These are phyloP conservation scores for Cottoperca gobio DNA, from an alignment of 2,797 vertebrate species.

Conservation along the genomic window DNA sequence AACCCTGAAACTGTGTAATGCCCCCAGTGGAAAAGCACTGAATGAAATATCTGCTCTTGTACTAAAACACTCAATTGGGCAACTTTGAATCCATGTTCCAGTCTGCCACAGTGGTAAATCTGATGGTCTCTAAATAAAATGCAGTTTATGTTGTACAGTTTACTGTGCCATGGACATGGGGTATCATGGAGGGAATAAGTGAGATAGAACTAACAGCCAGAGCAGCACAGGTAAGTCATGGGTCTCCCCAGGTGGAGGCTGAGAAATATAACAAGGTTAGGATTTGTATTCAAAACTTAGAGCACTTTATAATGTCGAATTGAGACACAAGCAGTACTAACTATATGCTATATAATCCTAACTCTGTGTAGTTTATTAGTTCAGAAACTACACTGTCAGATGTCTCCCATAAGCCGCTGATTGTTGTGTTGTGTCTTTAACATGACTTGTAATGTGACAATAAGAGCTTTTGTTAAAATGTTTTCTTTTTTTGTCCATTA, in stretches of 20 bases:
- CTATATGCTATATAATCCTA: too few species aligned
- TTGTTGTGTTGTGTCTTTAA: neutral
- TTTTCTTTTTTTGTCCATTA: neutral
- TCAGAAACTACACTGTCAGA: neutral
- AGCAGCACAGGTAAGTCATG: slow-evolving; percentile 5
- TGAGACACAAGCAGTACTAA: too few species aligned
- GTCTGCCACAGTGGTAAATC: slow-evolving; percentile 15
- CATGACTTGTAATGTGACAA: neutral
- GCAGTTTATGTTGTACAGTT: slow-evolving; percentile 36
- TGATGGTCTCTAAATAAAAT: slow-evolving; percentile 38
- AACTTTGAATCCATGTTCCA: slow-evolving; percentile 51
- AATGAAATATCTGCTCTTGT: slow-evolving; percentile 31
- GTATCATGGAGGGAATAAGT: slow-evolving; percentile 29
- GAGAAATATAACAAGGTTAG: slow-evolving; percentile 28
- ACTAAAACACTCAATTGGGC: slow-evolving; percentile 43
- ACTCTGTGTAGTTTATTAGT: neutral
- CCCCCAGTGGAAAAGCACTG: slow-evolving; percentile 11
- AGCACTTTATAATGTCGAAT: slow-evolving; percentile 14
- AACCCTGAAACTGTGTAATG: slow-evolving; percentile 17
- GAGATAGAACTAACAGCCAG: neutral
- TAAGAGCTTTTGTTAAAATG: neutral
- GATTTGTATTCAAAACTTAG: slow-evolving; percentile 27
- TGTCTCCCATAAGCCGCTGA: neutral
- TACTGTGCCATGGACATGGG: slow-evolving; percentile 8
- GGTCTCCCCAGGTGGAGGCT: slow-evolving; percentile 15